Evolutionary conservation across 2,888 invertebrate species (phyloP), one percentile per base, ranked within the genome.

Genomic region (Halocaridina rubra): DNA sequence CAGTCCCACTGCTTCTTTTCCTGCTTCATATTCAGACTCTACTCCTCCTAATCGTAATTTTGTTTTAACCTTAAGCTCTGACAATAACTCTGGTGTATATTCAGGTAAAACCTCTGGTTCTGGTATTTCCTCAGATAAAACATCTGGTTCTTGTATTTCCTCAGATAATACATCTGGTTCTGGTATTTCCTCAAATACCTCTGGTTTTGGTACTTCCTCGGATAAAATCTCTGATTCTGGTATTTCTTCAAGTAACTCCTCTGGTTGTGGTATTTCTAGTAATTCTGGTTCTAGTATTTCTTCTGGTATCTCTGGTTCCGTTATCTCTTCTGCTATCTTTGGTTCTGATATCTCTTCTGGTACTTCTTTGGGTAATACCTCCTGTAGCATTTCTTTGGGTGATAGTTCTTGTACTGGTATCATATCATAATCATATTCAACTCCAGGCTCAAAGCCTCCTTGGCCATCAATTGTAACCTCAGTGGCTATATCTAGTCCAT

Each of bases 241-340:
- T 24, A 3, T 30, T 29, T 57, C 13, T 39, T 78, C 71, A 27
- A 74, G 32, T 67, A 61, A 57, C 22, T 53, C 10, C 8, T 59
- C n/a, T 33, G 33, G 30, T 61, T 80, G 57, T 53, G 69, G 32
- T 24, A 3, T 30, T 29, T 57, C 13, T 67, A 61, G 57, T 29
- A 57, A 4, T 8, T 59, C n/a, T 33, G 33, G 30, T 61, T 80
- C 67, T 53, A 61, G 32, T 24, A 3, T 30, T 29, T 57, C 13
- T 39, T 78, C 71, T 32, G 77, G 46, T n/a, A 30, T 46, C 22
- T n/a, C 5, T 74, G 64, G 74, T 61, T 81, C 61, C 16, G 71
- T 32, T 69, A 30, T 67, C 3, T 32, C 16, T 29, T 10, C 53
- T 27, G 57, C 53, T 53, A 57, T 7, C 8, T 59, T 10, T 33